Evolutionary conservation across 2,888 invertebrate species (phyloP).

Genomic region (Halictus quadricinctus): DNA sequence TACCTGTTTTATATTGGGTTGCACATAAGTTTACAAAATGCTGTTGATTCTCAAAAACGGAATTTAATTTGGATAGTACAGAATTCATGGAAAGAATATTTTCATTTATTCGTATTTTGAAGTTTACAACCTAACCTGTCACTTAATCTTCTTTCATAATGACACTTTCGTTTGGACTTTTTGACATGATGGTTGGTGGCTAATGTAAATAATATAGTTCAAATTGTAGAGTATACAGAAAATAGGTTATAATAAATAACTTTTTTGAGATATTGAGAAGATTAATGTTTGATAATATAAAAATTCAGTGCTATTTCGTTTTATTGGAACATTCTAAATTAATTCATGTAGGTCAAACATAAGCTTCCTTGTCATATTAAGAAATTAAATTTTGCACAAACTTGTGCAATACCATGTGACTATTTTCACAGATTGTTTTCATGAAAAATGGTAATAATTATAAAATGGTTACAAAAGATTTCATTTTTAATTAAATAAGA

Average conservation of each 20-base stretch:
- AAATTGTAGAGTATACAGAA: neutral
- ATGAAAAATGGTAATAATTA: conserved; percentile 10
- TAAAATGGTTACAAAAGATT: neutral
- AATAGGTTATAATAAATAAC: neutral
- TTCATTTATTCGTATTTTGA: neutral
- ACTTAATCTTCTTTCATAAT: neutral
- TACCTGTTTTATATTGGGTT: neutral
- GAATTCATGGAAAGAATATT: neutral
- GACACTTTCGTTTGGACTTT: neutral
- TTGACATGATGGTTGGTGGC: neutral
- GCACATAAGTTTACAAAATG: neutral
- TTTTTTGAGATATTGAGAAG: neutral
- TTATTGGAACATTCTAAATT: neutral
- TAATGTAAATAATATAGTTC: neutral
- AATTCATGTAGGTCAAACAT: neutral
- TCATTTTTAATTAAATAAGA: neutral
- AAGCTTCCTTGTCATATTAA: conserved; percentile 19
- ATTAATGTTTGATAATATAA: neutral
- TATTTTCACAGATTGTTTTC: conserved; percentile 1
- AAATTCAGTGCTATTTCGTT: neutral
- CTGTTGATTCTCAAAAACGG: neutral
- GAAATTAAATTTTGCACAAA: conserved; percentile 37
- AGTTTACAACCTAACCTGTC: neutral
- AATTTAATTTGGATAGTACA: neutral
- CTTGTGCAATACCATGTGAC: conserved; percentile 45